phyloP scores from a whole-genome alignment of 2,888 invertebrate species.

The Panzeria rudis region DNA sequence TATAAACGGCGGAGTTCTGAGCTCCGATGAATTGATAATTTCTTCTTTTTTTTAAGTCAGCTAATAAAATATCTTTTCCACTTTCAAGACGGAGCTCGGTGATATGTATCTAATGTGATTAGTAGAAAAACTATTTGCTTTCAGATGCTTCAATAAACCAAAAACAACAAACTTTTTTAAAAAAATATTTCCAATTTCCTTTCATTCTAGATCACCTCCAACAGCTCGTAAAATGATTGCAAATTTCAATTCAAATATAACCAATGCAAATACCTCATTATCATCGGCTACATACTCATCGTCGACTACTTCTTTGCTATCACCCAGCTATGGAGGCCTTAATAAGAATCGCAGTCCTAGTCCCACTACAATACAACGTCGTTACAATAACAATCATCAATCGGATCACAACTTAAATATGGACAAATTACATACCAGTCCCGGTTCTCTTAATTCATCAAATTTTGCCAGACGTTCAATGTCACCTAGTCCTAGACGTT shows the following conservation, averaged over 20 bases:
- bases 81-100: neutral
- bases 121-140: neutral
- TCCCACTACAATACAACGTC: slow-evolving; percentile 84
- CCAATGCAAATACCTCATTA: slow-evolving; percentile 68
- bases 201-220: slow-evolving; percentile 81
- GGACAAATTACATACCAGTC: slow-evolving; percentile 52
- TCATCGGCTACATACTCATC: slow-evolving; percentile 51
- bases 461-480: slow-evolving; percentile 81
- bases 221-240: slow-evolving; percentile 80
- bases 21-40: no score
- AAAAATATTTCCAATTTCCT: slow-evolving; percentile 4
- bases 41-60: no score
- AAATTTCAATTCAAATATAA: slow-evolving; percentile 75
- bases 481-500: slow-evolving; percentile 83
- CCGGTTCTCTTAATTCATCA: slow-evolving; percentile 76
- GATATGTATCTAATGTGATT: neutral
- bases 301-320: slow-evolving; percentile 73
- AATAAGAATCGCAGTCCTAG: slow-evolving; percentile 84
- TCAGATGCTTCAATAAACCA: neutral
- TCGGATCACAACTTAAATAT: slow-evolving; percentile 52
- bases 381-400: slow-evolving; percentile 76
- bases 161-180: neutral
- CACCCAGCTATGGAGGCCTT: slow-evolving; percentile 76
- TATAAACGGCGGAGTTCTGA: no score
- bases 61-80: no score